Conservation (phyloP, 2,797 vertebrate species). For the Octomys mimax region DNA sequence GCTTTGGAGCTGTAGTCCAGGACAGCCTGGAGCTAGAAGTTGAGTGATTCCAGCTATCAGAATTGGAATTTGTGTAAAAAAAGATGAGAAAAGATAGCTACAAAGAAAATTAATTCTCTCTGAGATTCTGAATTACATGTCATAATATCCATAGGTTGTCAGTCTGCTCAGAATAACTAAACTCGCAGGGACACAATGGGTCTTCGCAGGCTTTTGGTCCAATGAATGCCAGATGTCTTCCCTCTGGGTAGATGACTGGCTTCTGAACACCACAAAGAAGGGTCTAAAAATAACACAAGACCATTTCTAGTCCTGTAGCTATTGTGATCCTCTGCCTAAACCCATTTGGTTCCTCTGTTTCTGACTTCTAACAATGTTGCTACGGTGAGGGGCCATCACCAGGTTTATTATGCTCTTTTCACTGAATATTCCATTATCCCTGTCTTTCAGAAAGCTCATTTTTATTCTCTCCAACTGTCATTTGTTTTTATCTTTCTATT, state of each 20-base stretch:
- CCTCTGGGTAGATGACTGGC: conserved; percentile 6
- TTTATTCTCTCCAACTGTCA: background rate
- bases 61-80: background rate
- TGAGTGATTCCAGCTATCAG: background rate
- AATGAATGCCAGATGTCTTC: background rate
- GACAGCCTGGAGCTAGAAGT: background rate
- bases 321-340: background rate
- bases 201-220: background rate
- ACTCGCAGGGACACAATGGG: background rate
- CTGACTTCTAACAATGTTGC: background rate
- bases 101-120: conserved; percentile 25
- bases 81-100: background rate
- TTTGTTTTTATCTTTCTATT: background rate
- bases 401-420: background rate
- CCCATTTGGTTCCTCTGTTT: background rate
- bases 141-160: background rate
- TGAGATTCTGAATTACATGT: conserved; percentile 6
- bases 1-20: background rate
- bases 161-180: conserved; percentile 52
- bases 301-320: background rate
- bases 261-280: background rate
- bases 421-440: background rate
- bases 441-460: conserved; percentile 30
- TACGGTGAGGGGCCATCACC: background rate
- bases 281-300: conserved; percentile 33